Evolutionary conservation across 2,113 vertebrate genomes (phyloP).

Genomic region (Bos indicus): DNA sequence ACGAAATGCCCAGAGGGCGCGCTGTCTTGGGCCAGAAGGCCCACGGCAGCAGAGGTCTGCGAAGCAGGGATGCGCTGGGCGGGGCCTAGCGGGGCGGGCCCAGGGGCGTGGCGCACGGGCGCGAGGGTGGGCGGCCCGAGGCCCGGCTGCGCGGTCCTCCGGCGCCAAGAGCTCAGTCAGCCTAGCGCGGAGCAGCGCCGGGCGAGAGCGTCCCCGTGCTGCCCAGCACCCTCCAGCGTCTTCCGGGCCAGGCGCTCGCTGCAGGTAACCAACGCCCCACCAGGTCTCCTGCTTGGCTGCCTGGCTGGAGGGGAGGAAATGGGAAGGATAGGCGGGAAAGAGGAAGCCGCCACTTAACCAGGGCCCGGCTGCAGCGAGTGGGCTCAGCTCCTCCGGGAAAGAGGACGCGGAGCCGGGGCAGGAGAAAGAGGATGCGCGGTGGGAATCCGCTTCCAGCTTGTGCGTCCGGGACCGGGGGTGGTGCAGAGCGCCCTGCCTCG

Average conservation of each 20-base stretch:
- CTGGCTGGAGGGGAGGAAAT: not conserved
- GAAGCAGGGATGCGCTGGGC: not conserved
- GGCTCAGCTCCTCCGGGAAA: not conserved
- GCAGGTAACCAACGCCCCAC: not conserved
- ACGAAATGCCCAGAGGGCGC: not conserved
- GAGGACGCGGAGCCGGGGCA: not conserved
- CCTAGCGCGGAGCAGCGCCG: accelerated
- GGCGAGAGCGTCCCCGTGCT: accelerated
- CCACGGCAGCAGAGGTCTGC: not conserved
- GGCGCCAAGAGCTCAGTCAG: accelerated
- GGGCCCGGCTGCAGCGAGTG: not conserved
- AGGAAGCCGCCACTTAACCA: not conserved
- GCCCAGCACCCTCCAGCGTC: accelerated
- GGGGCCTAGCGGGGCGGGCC: not conserved
- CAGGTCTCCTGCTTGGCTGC: accelerated
- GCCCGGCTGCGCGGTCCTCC: accelerated
- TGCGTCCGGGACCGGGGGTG: not conserved
- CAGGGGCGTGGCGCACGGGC: not conserved
- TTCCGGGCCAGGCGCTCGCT: not conserved
- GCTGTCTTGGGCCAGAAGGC: accelerated
- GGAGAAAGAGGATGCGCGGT: not conserved
- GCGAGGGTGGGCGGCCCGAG: accelerated
- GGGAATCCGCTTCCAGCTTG: not conserved
- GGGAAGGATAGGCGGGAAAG: not conserved
- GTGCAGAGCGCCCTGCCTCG: not conserved